Percentiles rank a stretch among this genome's conserved stretches.
Conservation (phyloP, 2,888 invertebrate genomes). For the Ennomos erosarius region DNA sequence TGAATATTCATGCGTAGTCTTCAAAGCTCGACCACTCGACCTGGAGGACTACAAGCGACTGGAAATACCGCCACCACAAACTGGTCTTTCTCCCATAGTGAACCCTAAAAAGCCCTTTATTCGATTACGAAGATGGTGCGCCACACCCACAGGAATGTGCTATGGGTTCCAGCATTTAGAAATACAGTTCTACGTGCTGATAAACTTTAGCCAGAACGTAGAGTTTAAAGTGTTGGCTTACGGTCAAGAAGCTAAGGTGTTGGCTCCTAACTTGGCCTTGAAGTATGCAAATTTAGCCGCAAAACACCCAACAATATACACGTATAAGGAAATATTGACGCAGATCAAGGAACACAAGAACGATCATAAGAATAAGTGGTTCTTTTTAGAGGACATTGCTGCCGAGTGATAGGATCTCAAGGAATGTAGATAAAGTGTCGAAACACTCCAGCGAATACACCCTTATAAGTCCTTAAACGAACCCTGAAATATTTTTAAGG, state of each 20-base stretch:
- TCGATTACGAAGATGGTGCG: conserved; percentile 51
- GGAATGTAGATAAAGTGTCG: too few relatives aligned
- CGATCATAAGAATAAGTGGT: not conserved
- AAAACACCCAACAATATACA: not conserved
- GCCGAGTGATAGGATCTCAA: too few relatives aligned
- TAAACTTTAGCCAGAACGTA: conserved; percentile 36
- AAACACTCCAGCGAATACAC: too few relatives aligned
- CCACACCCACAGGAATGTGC: conserved; percentile 42
- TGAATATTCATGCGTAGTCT: conserved; percentile 57
- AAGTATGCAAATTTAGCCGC: conserved; percentile 32
- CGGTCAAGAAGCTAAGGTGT: conserved; percentile 39
- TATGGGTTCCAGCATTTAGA: conserved; percentile 45
- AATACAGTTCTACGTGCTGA: conserved; percentile 52
- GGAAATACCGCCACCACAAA: not conserved
- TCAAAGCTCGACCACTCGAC: conserved; percentile 36
- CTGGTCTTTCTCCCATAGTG: too few relatives aligned
- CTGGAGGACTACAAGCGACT: not conserved
- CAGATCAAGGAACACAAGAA: not conserved
- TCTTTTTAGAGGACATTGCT: not conserved
- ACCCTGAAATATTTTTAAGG: too few relatives aligned
- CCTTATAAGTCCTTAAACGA: too few relatives aligned
- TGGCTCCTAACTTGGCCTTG: conserved; percentile 36
- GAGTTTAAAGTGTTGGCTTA: conserved; percentile 45
- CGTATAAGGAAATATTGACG: not conserved
- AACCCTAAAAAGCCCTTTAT: conserved; percentile 21